Conservation (phyloP, 1,140 invertebrate genomes). For the Drosophila setifemur region DNA sequence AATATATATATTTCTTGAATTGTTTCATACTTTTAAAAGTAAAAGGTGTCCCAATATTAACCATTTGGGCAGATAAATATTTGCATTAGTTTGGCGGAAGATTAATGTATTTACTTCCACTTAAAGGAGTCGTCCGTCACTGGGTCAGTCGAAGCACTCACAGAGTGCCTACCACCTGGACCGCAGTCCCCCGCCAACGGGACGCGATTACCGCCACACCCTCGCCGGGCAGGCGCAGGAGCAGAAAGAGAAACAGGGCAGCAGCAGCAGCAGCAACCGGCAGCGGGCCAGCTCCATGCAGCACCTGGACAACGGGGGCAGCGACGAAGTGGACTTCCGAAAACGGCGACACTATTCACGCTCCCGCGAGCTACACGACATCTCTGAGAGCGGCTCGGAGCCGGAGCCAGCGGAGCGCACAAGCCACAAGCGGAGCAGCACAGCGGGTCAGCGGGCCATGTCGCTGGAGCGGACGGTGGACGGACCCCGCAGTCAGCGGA, state of each 20-base stretch:
- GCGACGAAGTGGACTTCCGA: slow-evolving; percentile 76
- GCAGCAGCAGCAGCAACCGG: slow-evolving; percentile 18
- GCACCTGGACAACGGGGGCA: slow-evolving; percentile 68
- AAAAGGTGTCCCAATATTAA: too few species aligned
- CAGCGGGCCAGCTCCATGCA: slow-evolving; percentile 79
- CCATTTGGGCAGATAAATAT: too few species aligned
- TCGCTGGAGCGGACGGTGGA: slow-evolving; percentile 65
- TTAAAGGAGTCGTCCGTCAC: slow-evolving; percentile 59
- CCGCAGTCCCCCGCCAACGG: slow-evolving; percentile 62
- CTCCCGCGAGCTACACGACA: slow-evolving; percentile 76
- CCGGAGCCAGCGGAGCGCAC: slow-evolving; percentile 75
- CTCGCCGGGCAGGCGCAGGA: slow-evolving; percentile 19
- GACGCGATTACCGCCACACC: slow-evolving; percentile 56
- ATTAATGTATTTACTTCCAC: too few species aligned
- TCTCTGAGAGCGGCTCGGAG: slow-evolving; percentile 81
- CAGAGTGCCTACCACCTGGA: slow-evolving; percentile 79
- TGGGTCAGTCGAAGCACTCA: slow-evolving; percentile 72
- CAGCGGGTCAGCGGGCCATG: slow-evolving; percentile 49
- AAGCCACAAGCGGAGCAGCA: slow-evolving; percentile 58
- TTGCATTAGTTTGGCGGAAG: too few species aligned
- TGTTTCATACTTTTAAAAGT: neutral
- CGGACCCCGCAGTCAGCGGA: slow-evolving; percentile 19
- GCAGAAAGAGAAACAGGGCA: neutral
- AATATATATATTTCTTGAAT: too few species aligned
- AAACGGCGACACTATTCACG: slow-evolving; percentile 77